Conservation (phyloP, 1,140 invertebrate species). For the Heliconius eleuchia region DNA sequence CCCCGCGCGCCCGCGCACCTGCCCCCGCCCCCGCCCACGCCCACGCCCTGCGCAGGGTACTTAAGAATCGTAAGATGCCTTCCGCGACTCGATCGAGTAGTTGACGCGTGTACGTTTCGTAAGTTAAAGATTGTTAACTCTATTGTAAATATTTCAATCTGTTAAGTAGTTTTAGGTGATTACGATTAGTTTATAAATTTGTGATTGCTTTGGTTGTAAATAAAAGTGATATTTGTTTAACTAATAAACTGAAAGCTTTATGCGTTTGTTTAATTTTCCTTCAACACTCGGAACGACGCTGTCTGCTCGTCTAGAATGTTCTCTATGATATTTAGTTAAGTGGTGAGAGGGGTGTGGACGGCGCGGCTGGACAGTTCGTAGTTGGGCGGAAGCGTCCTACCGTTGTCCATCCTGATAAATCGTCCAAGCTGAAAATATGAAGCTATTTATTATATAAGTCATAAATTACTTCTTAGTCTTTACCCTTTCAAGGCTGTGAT, state of each 20-base stretch:
- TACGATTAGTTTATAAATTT: constrained; percentile 78
- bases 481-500: constrained; percentile 13
- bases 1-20: neutral
- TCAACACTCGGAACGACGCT: neutral
- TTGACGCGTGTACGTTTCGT: constrained; percentile 48
- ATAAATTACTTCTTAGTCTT: neutral
- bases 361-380: no score
- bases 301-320: neutral
- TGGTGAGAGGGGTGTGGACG: no score
- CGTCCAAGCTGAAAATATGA: constrained; percentile 4
- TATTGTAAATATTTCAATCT: constrained; percentile 79
- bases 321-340: no score
- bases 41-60: constrained; percentile 23
- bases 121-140: constrained; percentile 70
- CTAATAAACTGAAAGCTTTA: constrained; percentile 78
- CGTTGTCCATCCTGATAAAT: neutral
- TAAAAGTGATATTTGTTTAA: constrained; percentile 81
- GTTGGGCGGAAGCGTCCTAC: no score
- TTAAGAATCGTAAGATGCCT: constrained; percentile 36
- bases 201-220: constrained; percentile 81
- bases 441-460: constrained; percentile 10
- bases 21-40: constrained; percentile 44
- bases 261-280: constrained; percentile 38
- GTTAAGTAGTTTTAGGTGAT: constrained; percentile 80
- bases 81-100: constrained; percentile 39